phyloP scores from a whole-genome alignment of 2,888 invertebrate species.

The Aspidiotus destructor region DNA sequence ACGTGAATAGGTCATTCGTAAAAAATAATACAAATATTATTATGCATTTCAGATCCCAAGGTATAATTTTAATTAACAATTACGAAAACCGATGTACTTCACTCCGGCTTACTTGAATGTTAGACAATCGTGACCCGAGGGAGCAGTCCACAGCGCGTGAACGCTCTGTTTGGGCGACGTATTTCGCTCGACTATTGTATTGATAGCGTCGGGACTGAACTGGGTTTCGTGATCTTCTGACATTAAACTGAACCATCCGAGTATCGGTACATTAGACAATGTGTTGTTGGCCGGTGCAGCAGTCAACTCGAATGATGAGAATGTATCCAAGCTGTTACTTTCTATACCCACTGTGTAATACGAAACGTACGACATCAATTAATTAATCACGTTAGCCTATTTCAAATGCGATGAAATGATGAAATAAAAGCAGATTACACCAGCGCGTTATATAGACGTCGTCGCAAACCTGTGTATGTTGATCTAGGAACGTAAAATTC shows the following conservation, averaged over 20 bases:
- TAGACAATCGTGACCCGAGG: conserved; percentile 77
- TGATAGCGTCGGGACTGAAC: conserved; percentile 74
- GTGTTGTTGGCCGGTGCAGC: neutral
- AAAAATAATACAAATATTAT: no score
- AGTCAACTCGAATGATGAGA: conserved; percentile 12
- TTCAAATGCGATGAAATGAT: no score
- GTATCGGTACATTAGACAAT: neutral
- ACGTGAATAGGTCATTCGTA: no score
- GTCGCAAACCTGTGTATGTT: conserved; percentile 17
- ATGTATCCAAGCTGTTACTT: conserved; percentile 21
- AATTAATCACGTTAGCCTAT: no score
- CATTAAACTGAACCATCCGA: conserved; percentile 25
- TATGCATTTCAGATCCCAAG: no score
- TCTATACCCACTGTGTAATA: conserved; percentile 19
- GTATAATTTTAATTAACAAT: no score
- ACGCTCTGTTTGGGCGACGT: conserved; percentile 71
- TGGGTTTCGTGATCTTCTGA: conserved; percentile 45
- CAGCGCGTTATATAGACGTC: neutral
- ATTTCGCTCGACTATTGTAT: conserved; percentile 71
- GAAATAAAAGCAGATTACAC: no score
- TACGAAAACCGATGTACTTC: no score
- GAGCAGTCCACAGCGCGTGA: conserved; percentile 84
- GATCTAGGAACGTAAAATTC: conserved; percentile 18
- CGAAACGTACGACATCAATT: no score
- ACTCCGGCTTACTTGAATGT: conserved; percentile 57